These are phyloP conservation scores for Caenorhabditis sinica DNA, from an alignment of 2,888 invertebrate genomes.

Conservation along the genomic window DNA sequence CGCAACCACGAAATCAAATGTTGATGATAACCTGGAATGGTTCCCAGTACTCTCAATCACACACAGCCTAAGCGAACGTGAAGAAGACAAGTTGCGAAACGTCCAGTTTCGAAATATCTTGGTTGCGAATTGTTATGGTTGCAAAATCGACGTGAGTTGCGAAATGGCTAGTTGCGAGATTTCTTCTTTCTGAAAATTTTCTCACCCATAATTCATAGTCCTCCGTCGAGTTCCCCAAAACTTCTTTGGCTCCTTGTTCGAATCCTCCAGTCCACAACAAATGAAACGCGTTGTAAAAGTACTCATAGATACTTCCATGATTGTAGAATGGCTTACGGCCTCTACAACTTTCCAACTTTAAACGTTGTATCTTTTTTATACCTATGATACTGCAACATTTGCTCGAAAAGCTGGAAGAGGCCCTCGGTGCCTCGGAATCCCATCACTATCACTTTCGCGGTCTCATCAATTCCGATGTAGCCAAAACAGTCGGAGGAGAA, in stretches of 20 bases:
- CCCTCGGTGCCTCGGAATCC: constrained; percentile 70
- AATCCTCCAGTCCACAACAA: constrained; percentile 67
- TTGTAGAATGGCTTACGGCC: constrained; percentile 49
- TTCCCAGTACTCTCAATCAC: no score
- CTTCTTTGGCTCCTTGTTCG: constrained; percentile 36
- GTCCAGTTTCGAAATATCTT: no score
- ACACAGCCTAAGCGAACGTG: no score
- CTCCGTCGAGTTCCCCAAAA: constrained; percentile 30
- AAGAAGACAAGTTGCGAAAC: no score
- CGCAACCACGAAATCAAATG: no score
- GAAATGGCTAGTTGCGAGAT: no score
- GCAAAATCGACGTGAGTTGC: no score
- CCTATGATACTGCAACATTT: constrained; percentile 58
- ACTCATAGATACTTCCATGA: constrained; percentile 62
- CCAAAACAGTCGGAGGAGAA: constrained; percentile 54
- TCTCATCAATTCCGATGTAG: constrained; percentile 56
- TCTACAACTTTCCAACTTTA: not conserved
- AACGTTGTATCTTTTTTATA: not conserved
- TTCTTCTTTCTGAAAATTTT: no score
- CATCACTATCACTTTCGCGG: constrained; percentile 63
- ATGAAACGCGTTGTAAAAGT: constrained; percentile 71
- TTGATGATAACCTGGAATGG: no score
- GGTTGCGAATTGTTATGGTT: no score
- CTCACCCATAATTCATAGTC: constrained; percentile 69
- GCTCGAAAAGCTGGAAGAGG: constrained; percentile 63